Evolutionary conservation across 2,888 invertebrate genomes (phyloP).

Genomic region (Epistrophe eligans): DNA sequence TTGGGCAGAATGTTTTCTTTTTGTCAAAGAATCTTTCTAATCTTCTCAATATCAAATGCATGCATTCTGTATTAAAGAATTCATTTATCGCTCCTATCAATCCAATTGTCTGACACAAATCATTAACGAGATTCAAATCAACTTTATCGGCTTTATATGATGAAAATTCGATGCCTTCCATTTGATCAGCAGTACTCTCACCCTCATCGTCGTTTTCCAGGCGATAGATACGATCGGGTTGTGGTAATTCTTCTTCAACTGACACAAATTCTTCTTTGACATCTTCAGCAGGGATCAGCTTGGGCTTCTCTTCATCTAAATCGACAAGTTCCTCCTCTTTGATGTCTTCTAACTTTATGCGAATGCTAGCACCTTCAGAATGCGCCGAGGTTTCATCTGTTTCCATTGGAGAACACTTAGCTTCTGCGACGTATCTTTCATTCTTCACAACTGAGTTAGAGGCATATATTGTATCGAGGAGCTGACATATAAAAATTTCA

Average conservation of each 20-base stretch:
- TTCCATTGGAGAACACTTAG: conserved; percentile 51
- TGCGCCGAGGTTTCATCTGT: conserved; percentile 27
- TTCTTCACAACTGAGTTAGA: conserved; percentile 44
- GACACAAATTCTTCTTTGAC: conserved; percentile 50
- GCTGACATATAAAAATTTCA: conserved; percentile 82
- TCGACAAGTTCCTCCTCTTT: conserved; percentile 63
- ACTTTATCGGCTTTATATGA: conserved; percentile 81
- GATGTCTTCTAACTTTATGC: conserved; percentile 65
- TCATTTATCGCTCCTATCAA: conserved; percentile 80
- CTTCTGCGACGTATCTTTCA: conserved; percentile 35
- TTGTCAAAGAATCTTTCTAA: conserved; percentile 81
- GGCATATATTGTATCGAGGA: conserved; percentile 81
- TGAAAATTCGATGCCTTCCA: conserved; percentile 77
- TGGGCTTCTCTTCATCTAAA: conserved; percentile 10
- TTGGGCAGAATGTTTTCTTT: conserved; percentile 78
- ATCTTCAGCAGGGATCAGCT: background rate
- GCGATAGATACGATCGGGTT: conserved; percentile 79
- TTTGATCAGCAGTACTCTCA: conserved; percentile 61
- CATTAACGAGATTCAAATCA: conserved; percentile 78
- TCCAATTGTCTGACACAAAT: conserved; percentile 82
- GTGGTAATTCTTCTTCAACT: conserved; percentile 40
- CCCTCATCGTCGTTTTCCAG: conserved; percentile 79
- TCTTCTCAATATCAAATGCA: conserved; percentile 80
- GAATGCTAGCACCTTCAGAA: conserved; percentile 25
- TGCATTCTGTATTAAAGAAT: conserved; percentile 82